Evolutionary conservation across 2,888 invertebrate species (phyloP).

Genomic region (Catocala fraxini): DNA sequence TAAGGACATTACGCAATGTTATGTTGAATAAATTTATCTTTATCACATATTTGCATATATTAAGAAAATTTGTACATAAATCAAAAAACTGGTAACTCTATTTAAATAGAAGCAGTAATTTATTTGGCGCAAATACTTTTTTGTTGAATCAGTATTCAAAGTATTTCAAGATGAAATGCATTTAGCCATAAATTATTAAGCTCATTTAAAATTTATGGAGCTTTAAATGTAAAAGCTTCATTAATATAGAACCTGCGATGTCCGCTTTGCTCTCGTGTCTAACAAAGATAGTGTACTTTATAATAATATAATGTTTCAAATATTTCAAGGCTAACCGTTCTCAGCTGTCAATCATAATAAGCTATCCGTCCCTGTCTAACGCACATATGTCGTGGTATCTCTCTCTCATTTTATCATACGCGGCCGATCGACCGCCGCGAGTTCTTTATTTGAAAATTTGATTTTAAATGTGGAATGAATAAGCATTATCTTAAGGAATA

Average conservation of each 20-base stretch:
- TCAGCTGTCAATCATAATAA: constrained; percentile 88
- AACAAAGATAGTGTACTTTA: constrained; percentile 86
- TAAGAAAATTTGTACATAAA: too few species aligned
- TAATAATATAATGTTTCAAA: constrained; percentile 88
- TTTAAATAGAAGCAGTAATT: too few species aligned
- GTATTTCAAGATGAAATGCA: constrained; percentile 29
- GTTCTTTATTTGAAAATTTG: constrained; percentile 87
- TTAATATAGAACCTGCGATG: constrained; percentile 56
- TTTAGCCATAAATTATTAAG: constrained; percentile 38
- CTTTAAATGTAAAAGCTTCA: constrained; percentile 40
- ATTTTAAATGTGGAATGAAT: constrained; percentile 88
- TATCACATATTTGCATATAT: too few species aligned
- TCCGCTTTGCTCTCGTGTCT: constrained; percentile 75
- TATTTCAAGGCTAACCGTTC: constrained; percentile 88
- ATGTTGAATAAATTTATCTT: too few species aligned
- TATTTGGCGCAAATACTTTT: too few species aligned
- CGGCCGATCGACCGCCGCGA: constrained; percentile 80
- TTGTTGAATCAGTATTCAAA: background rate
- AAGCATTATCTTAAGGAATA: constrained; percentile 87
- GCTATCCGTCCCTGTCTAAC: constrained; percentile 80
- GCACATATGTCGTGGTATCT: constrained; percentile 63
- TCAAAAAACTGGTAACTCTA: too few species aligned
- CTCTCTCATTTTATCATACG: constrained; percentile 70
- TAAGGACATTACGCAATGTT: constrained; percentile 60
- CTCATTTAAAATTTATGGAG: constrained; percentile 37